These are phyloP conservation scores for Falco columbarius DNA, from an alignment of 2,797 vertebrate species.

Conservation along the genomic window DNA sequence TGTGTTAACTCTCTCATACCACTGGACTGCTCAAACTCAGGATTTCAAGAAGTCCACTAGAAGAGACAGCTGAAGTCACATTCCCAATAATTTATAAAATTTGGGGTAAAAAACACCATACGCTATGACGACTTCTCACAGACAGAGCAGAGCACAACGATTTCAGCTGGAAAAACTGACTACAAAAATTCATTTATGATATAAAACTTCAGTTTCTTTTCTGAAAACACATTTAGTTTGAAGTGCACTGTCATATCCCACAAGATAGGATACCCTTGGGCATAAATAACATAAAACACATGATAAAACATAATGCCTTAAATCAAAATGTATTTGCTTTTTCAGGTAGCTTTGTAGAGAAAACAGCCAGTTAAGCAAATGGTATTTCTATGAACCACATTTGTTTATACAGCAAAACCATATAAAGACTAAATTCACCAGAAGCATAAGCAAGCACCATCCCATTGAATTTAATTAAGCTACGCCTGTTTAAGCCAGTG, in stretches of 20 bases:
- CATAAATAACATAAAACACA: conserved; percentile 55
- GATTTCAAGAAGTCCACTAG: neutral
- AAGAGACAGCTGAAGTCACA: conserved; percentile 1
- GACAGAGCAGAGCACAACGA: neutral
- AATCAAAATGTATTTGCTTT: conserved; percentile 38
- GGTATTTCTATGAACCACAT: conserved; percentile 20
- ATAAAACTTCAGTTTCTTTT: conserved; percentile 32
- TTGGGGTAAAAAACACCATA: neutral
- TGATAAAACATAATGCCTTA: conserved; percentile 34
- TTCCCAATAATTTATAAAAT: conserved; percentile 20
- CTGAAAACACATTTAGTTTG: conserved; percentile 55
- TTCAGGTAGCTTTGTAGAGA: neutral
- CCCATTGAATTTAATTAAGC: neutral
- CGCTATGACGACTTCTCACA: neutral
- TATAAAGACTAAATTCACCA: conserved; percentile 33
- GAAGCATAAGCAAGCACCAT: neutral
- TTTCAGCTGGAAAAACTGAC: neutral
- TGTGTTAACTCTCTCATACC: neutral
- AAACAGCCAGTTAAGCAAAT: conserved; percentile 56
- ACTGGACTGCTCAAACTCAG: neutral
- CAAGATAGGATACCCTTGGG: conserved; percentile 30
- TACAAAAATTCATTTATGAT: conserved; percentile 38
- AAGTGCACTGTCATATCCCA: conserved; percentile 44
- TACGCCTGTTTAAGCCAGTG: conserved; percentile 1
- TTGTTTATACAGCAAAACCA: conserved; percentile 33